Conservation (phyloP, 2,888 invertebrate species). For the Napeogenes inachia region DNA sequence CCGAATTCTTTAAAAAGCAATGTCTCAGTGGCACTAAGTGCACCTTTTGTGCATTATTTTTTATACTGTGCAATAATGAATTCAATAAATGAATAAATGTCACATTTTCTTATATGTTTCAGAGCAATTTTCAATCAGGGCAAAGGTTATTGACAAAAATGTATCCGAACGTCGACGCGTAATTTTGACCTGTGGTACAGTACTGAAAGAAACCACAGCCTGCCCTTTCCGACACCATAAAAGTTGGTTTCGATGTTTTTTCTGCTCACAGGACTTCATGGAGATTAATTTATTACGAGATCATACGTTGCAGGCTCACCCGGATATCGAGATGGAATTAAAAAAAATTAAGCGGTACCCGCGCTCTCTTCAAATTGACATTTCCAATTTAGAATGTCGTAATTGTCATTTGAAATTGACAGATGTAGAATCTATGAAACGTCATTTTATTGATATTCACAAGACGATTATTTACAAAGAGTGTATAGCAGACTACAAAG, state of each 20-base stretch:
- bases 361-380: slow-evolving; percentile 62
- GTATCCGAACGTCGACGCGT: slow-evolving; percentile 58
- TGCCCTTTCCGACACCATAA: slow-evolving; percentile 66
- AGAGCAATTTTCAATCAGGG: slow-evolving; percentile 33
- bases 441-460: slow-evolving; percentile 48
- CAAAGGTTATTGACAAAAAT: slow-evolving; percentile 37
- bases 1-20: background rate
- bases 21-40: too few species aligned
- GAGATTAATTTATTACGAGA: slow-evolving; percentile 49
- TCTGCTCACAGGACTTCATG: slow-evolving; percentile 59
- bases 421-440: slow-evolving; percentile 50
- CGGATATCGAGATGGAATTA: slow-evolving; percentile 48
- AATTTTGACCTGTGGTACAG: slow-evolving; percentile 51
- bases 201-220: slow-evolving; percentile 58
- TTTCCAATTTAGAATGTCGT: slow-evolving; percentile 59
- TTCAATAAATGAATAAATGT: too few species aligned
- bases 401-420: slow-evolving; percentile 49
- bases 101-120: slow-evolving; percentile 22
- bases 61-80: too few species aligned
- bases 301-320: slow-evolving; percentile 46
- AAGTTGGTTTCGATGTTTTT: slow-evolving; percentile 70
- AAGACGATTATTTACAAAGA: slow-evolving; percentile 48
- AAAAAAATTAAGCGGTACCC: slow-evolving; percentile 62
- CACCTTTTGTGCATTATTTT: too few species aligned
- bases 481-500: slow-evolving; percentile 56